A percentile compares a stretch with the other conserved stretches of the same genome.
Evolutionary conservation across 2,888 invertebrate genomes (phyloP).

Genomic region (Parnassius smintheus): DNA sequence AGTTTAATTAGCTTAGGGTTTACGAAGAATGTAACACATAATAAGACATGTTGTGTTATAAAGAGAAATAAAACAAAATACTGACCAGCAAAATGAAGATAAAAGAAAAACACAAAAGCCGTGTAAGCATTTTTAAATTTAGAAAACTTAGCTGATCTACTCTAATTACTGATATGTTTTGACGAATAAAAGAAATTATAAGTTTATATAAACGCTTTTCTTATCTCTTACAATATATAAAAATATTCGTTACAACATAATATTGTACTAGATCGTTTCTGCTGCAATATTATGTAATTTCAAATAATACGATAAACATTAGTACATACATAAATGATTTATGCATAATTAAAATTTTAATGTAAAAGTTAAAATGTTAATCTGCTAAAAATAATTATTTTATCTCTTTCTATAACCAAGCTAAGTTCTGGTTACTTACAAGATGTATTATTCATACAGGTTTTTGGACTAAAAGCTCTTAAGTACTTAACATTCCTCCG

Average conservation of each 20-base stretch:
- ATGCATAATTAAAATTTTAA: too few relatives aligned
- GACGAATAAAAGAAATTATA: constrained; percentile 16
- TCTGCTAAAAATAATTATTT: too few relatives aligned
- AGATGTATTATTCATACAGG: too few relatives aligned
- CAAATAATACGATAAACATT: constrained; percentile 2
- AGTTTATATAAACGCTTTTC: constrained; percentile 23
- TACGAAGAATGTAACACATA: too few relatives aligned
- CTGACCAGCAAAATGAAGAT: constrained; percentile 13
- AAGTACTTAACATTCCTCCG: too few relatives aligned
- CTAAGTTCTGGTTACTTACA: too few relatives aligned
- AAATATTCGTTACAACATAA: constrained; percentile 21
- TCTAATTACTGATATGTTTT: constrained; percentile 15
- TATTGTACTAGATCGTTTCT: constrained; percentile 4
- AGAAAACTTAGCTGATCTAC: constrained; percentile 1
- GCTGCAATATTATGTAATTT: constrained; percentile 13
- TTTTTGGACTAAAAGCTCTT: too few relatives aligned
- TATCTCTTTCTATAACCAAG: too few relatives aligned
- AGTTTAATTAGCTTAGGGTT: too few relatives aligned
- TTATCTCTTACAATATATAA: constrained; percentile 20
- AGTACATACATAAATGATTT: too few relatives aligned
- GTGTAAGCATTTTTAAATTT: constrained; percentile 13
- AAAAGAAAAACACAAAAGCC: constrained; percentile 6
- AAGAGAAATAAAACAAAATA: neutral
- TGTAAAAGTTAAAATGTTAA: too few relatives aligned
- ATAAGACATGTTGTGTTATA: too few relatives aligned